Percentiles rank a stretch among this genome's conserved stretches.
Evolutionary conservation across 2,113 vertebrate species (phyloP).

Genomic region (Aegithalos caudatus): DNA sequence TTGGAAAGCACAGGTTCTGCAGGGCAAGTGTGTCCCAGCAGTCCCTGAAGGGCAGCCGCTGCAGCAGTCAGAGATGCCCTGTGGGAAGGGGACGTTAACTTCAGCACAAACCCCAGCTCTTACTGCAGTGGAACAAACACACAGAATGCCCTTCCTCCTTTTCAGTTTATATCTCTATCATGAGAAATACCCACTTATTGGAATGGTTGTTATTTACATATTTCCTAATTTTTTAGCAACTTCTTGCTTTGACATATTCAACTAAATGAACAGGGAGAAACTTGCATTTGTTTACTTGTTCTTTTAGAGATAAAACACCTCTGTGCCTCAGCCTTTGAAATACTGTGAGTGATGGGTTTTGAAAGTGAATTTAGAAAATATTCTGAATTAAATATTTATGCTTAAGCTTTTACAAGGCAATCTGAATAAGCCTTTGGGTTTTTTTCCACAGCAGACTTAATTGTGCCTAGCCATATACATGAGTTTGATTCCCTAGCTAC

Average conservation of each 20-base stretch:
- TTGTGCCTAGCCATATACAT: conserved; percentile 25
- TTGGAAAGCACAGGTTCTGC: neutral
- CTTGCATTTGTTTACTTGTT: conserved; percentile 63
- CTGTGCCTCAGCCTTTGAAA: conserved; percentile 61
- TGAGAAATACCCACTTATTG: neutral
- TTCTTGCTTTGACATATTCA: conserved; percentile 38
- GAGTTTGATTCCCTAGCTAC: neutral
- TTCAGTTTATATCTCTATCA: neutral
- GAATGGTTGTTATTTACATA: neutral
- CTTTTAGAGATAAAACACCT: conserved; percentile 57
- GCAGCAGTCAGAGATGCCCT: neutral
- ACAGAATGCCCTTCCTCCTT: neutral
- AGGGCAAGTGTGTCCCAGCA: neutral
- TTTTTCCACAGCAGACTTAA: conserved; percentile 47
- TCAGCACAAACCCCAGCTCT: neutral
- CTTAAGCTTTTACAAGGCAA: conserved; percentile 57
- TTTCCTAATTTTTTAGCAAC: conserved; percentile 25
- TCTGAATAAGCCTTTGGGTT: conserved; percentile 42
- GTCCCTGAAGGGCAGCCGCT: neutral
- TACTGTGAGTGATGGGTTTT: conserved; percentile 46
- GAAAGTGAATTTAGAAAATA: conserved; percentile 60
- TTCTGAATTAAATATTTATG: conserved; percentile 69
- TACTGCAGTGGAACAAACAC: neutral
- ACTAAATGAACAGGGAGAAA: conserved; percentile 34
- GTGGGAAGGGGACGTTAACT: neutral